Base-by-base conservation (phyloP, 2,797 vertebrate species). In the Falco biarmicus region DNA sequence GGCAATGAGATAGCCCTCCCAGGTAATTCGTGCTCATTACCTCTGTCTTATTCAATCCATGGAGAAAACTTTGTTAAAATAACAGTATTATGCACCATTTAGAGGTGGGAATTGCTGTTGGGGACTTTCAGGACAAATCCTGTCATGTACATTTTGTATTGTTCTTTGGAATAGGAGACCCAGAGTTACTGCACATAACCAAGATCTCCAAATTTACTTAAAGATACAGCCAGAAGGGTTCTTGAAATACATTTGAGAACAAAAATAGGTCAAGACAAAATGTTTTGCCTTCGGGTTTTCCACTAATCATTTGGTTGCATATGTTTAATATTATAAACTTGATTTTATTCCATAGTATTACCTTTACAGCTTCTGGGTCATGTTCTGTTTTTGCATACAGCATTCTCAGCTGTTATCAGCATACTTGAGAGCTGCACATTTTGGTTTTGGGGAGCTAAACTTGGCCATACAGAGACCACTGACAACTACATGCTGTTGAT, bases 261-360 rank as follows among this genome's bases (percentile, higher is more conserved):
- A 91, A 81, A 93, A 97, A 60, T 76, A 84, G 73, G 91, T 92
- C 54, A 73, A 71, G 65, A 85, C 11, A 91, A 73, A 91, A 68
- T 68, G 26, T 71, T 91, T 87, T 88, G 65, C 61, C 61, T 78
- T 85, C 74, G 60, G 54, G 56, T 53, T 94, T 94, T 90, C 43
- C 31, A 32, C 51, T 89, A 78, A 39, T 87, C 2, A 61, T 81
- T 78, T 71, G 8, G 31, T 70, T 93, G 56, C 28, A 57, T 87
- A 37, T 43, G 17, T 80, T 87, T 92, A 83, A 66, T 63, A 47
- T 59, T 54, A 41, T 32, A 80, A 82, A 84, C 6, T 6, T 79
- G 59, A 37, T 51, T 90, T 74, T 57, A 29, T 78, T 86, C 26
- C 18, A 17, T n/a, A 53, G 28, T 54, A 32, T 77, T 84, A 43